Conservation (phyloP, 1,140 invertebrate species). For the Platorchestia sp. region DNA sequence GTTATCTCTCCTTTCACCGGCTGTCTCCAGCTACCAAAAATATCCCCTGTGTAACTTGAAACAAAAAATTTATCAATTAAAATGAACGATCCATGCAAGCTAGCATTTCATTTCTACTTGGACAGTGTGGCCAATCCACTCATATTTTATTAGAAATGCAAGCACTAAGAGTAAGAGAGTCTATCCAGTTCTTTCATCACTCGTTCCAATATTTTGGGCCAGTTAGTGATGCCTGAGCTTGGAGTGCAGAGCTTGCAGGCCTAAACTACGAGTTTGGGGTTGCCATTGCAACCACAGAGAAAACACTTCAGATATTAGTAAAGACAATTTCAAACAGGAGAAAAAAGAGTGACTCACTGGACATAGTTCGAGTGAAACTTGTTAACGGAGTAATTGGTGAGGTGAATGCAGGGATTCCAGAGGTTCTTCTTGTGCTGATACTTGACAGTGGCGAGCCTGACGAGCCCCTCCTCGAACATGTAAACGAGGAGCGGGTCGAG, state of each 20-base stretch:
- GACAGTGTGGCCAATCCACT: neutral
- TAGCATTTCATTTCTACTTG: neutral
- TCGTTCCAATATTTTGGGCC: too few species aligned
- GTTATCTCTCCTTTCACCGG: too few species aligned
- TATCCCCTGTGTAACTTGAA: too few species aligned
- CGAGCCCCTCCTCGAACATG: conserved; percentile 76
- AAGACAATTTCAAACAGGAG: neutral
- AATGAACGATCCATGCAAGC: too few species aligned
- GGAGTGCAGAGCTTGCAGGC: too few species aligned
- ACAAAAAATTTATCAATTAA: too few species aligned
- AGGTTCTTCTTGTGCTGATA: conserved; percentile 69
- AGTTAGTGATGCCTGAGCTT: too few species aligned
- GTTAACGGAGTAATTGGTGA: conserved; percentile 77
- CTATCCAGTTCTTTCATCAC: too few species aligned
- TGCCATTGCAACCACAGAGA: too few species aligned
- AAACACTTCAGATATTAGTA: neutral
- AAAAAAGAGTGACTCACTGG: conserved; percentile 64
- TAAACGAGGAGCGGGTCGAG: conserved; percentile 76
- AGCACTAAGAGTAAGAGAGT: neutral
- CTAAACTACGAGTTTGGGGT: too few species aligned
- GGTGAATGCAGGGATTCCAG: conserved; percentile 75
- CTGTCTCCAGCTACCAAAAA: too few species aligned
- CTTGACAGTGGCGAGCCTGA: conserved; percentile 71
- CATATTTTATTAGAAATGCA: neutral
- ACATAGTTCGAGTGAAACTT: conserved; percentile 72